phyloP scores from a whole-genome alignment of 2,888 invertebrate genomes.

The Callosobruchus maculatus region DNA sequence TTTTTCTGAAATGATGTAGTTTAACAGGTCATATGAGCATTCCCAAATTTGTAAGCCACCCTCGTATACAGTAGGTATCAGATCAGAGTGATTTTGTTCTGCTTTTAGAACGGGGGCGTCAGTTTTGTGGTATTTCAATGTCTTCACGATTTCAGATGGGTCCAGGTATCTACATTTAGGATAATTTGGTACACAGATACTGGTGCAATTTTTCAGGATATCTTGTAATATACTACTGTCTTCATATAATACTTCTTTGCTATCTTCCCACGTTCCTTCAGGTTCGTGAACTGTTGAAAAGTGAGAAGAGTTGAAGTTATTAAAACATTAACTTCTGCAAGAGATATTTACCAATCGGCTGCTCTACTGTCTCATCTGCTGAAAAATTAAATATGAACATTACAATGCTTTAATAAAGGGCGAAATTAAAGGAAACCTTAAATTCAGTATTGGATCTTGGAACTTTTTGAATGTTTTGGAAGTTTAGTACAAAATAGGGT shows the following conservation, averaged over 20 bases:
- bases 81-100: slow-evolving; percentile 68
- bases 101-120: slow-evolving; percentile 51
- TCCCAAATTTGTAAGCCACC: slow-evolving; percentile 97
- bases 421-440: too few relatives aligned
- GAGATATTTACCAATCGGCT: slow-evolving; percentile 10
- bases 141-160: slow-evolving; percentile 43
- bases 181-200: slow-evolving; percentile 13
- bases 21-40: slow-evolving; percentile 77
- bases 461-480: too few relatives aligned
- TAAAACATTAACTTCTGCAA: neutral
- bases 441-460: too few relatives aligned
- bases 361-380: slow-evolving; percentile 11
- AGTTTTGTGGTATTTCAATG: slow-evolving; percentile 19
- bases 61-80: slow-evolving; percentile 75
- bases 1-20: slow-evolving; percentile 56
- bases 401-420: neutral
- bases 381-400: slow-evolving; percentile 33
- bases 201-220: slow-evolving; percentile 16
- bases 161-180: slow-evolving; percentile 52
- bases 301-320: neutral
- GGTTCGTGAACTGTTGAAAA: neutral
- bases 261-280: slow-evolving; percentile 15
- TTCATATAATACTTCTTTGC: slow-evolving; percentile 16
- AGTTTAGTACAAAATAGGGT: too few relatives aligned
- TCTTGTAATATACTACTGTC: slow-evolving; percentile 15